Base-by-base conservation (phyloP, 1,140 invertebrate species). In the Diachasmimorpha longicaudata region DNA sequence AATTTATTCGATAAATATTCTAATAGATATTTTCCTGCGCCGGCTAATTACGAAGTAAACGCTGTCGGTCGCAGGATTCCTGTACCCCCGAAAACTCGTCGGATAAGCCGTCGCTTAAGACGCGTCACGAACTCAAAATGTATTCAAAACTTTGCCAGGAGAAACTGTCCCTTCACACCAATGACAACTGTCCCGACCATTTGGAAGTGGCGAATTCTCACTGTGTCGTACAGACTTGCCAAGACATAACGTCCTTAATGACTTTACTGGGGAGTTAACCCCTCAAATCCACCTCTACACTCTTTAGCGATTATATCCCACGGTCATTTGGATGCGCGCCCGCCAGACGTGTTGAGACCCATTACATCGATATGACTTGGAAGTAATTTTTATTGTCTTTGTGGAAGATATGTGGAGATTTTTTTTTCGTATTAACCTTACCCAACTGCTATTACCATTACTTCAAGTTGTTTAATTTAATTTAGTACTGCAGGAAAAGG, bases 111-210 rank as follows among this genome's bases (percentile, higher is more conserved):
- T 75, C 78, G 37, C 78, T 82, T 81, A 82, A 82, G 81, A 83
- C 80, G 75, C 82, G 80, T 78, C 79, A 23, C 14, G 19, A 58
- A 44, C 66, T 63, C 52, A 71, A 63, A 25, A 25, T 9, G 16
- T 19, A 9, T 4, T 10, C 19, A 6, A 63, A 63, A 63, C 58
- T 63, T 63, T 63, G 77, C 74, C 48, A 76, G 74, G 55, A 76
- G 37, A 77, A 84, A 83, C 79, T 68, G 69, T 73, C 31, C 31
- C 31, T 31, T 52, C 72, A 81, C 81, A 71, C 58, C 77, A 81
- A 78, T 80, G 79, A 83, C 70, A 75, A 83, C 70, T 73, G 76
- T 63, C 48, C 21, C 55, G 74, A 42, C 75, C 82, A 81, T 84
- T 83, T 79, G 80, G 81, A 77, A 81, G 74, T 63, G 79, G 69